Evolutionary conservation across 2,888 invertebrate genomes (phyloP).

Genomic region (Sminthurinus aureus): DNA sequence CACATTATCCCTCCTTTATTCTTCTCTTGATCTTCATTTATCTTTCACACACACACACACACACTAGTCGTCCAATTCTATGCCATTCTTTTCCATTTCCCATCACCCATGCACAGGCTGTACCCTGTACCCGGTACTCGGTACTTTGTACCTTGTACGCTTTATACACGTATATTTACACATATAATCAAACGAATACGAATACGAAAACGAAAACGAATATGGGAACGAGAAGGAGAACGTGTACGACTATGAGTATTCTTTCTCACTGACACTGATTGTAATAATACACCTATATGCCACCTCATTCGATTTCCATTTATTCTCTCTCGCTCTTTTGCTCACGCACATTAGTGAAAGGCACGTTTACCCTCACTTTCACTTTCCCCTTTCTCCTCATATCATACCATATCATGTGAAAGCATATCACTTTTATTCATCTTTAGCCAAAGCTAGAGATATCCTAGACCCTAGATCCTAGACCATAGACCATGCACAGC

Average conservation of each 20-base stretch:
- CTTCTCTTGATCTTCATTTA: constrained; percentile 29
- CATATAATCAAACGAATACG: too few relatives aligned
- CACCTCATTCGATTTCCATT: constrained; percentile 30
- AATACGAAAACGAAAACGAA: too few relatives aligned
- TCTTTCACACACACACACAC: constrained; percentile 21
- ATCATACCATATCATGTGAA: not conserved
- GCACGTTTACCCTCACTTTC: constrained; percentile 4
- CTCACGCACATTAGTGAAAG: not conserved
- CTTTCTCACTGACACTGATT: constrained; percentile 32
- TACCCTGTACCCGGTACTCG: too few relatives aligned
- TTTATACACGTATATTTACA: too few relatives aligned
- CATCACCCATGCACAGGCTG: constrained; percentile 10
- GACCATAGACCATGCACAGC: too few relatives aligned
- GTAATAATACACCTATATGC: constrained; percentile 32
- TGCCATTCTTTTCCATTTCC: not conserved
- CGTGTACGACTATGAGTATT: not conserved
- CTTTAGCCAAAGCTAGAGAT: too few relatives aligned
- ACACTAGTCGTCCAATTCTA: constrained; percentile 17
- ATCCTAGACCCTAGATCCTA: too few relatives aligned
- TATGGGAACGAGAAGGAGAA: too few relatives aligned
- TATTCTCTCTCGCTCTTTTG: not conserved
- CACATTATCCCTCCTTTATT: constrained; percentile 27
- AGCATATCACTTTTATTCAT: too few relatives aligned
- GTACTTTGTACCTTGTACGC: too few relatives aligned
- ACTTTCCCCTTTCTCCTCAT: not conserved